These are phyloP conservation scores for Notodonta ziczac DNA, from an alignment of 2,888 invertebrate genomes.

Conservation along the genomic window DNA sequence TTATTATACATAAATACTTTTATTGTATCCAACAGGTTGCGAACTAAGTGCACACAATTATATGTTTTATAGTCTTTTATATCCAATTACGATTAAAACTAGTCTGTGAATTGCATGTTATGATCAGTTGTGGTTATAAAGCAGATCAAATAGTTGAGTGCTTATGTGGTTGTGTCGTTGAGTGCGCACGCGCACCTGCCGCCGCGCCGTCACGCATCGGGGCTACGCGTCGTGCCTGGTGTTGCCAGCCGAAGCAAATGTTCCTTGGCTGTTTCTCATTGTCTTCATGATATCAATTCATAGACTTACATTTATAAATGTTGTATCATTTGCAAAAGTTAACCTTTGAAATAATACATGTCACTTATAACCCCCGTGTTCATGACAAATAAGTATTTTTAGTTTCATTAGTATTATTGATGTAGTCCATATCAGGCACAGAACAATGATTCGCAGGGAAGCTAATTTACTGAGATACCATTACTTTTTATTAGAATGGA, in stretches of 20 bases:
- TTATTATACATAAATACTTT: not conserved
- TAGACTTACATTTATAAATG: too few species aligned
- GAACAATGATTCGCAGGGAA: too few species aligned
- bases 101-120: conserved; percentile 5
- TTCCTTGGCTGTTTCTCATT: not conserved
- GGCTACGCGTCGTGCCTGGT: not conserved
- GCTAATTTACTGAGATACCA: too few species aligned
- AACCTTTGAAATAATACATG: too few species aligned
- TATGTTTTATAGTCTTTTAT: not conserved
- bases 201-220: conserved; percentile 32
- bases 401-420: too few species aligned
- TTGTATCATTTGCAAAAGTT: too few species aligned
- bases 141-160: conserved; percentile 13
- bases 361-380: too few species aligned
- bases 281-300: too few species aligned
- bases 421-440: too few species aligned
- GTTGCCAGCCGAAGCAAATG: not conserved
- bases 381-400: too few species aligned
- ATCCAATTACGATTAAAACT: not conserved
- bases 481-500: too few species aligned
- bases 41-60: not conserved
- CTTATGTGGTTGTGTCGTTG: conserved; percentile 6
- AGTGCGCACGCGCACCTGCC: conserved; percentile 38
- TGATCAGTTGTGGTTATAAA: conserved; percentile 17
- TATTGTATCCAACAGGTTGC: not conserved